A percentile compares a stretch with the other conserved stretches of the same genome.
Conservation (phyloP, 1,140 invertebrate species). For the Atopsyche davidsoni region DNA sequence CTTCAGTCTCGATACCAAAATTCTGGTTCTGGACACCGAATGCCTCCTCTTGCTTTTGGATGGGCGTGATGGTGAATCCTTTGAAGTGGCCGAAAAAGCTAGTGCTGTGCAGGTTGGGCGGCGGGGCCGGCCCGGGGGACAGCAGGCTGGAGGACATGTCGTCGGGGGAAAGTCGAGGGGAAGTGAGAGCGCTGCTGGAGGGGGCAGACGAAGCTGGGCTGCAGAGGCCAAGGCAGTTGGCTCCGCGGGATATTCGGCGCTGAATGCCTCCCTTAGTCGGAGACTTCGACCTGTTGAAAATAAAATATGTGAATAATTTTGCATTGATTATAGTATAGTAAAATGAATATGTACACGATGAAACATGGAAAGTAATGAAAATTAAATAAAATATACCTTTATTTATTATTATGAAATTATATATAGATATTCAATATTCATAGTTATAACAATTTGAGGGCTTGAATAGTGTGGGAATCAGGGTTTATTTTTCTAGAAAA, state of each 20-base stretch:
- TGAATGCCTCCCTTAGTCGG: conserved; percentile 44
- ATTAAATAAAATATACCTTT: no score
- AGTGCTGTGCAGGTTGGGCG: conserved; percentile 50
- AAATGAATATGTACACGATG: no score
- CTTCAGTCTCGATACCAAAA: conserved; percentile 27
- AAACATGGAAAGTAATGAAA: no score
- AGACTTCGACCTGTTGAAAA: conserved; percentile 37
- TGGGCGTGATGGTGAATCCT: conserved; percentile 70
- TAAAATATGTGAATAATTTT: conserved; percentile 12
- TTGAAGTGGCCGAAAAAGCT: conserved; percentile 79
- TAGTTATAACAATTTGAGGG: no score
- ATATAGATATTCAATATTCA: no score
- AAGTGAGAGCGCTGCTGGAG: conserved; percentile 33
- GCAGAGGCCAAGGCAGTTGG: conserved; percentile 43
- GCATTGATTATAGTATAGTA: no score
- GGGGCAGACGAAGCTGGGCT: conserved; percentile 29
- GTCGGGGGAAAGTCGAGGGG: conserved; percentile 52
- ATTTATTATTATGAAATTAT: no score
- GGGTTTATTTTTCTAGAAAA: no score
- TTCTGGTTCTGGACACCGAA: conserved; percentile 29
- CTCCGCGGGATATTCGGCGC: conserved; percentile 40
- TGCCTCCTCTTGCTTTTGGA: conserved; percentile 48
- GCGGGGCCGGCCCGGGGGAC: conserved; percentile 46
- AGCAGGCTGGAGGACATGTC: conserved; percentile 56
- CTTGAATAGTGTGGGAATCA: no score